These are phyloP conservation scores for Clarias magur DNA, from an alignment of 2,113 vertebrate genomes.

Conservation along the genomic window DNA sequence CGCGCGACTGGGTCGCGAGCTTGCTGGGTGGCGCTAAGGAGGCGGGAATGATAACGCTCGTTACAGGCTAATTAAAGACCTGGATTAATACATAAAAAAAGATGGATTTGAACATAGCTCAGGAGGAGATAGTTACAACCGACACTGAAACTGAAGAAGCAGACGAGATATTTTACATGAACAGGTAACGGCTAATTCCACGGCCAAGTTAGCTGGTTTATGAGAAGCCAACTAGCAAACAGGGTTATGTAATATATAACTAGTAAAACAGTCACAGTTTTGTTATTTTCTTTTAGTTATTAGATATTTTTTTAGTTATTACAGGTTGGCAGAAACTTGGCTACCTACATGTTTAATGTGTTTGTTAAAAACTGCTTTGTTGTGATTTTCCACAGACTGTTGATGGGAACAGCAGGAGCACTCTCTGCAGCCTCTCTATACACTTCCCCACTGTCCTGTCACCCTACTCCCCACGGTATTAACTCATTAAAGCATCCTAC, in stretches of 20 bases:
- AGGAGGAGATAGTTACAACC: constrained; percentile 29
- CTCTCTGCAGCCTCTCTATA: not conserved
- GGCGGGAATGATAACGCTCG: not conserved
- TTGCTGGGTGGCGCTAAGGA: not conserved
- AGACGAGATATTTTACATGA: constrained; percentile 40
- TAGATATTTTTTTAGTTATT: not conserved
- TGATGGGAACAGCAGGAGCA: not conserved
- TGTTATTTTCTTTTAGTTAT: not conserved
- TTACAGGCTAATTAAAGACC: not conserved
- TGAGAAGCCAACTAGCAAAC: not conserved
- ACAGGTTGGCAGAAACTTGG: not conserved
- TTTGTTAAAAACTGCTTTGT: not conserved
- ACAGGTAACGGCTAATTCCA: constrained; percentile 26
- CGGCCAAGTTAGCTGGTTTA: not conserved
- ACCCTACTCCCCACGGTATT: not conserved
- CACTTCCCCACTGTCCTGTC: not conserved
- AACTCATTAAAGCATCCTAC: not conserved
- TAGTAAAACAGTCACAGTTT: not conserved
- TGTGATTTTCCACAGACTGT: constrained; percentile 12
- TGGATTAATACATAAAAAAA: not conserved
- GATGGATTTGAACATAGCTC: not conserved
- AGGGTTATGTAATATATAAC: not conserved
- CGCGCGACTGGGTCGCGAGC: not conserved
- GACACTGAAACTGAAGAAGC: constrained; percentile 45
- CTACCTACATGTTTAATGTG: not conserved